A percentile compares a stretch with the other conserved stretches of the same genome.
phyloP scores from a whole-genome alignment of 2,888 invertebrate genomes.

The Biston stratarius region DNA sequence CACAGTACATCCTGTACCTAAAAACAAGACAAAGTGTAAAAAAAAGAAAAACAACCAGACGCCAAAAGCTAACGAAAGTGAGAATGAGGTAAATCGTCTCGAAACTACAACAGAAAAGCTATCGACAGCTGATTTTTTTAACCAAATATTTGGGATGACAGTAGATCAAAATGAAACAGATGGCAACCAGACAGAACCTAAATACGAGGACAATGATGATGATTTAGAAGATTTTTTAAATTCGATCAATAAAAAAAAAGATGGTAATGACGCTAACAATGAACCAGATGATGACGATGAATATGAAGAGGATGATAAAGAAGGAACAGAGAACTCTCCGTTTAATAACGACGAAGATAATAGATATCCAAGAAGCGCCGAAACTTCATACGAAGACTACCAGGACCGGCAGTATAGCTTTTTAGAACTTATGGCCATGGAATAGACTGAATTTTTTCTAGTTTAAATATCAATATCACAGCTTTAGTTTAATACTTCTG shows the following conservation, averaged over 20 bases:
- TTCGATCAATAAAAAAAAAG: slow-evolving; percentile 59
- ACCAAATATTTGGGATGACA: slow-evolving; percentile 68
- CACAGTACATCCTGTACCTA: slow-evolving; percentile 54
- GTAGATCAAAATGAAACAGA: slow-evolving; percentile 57
- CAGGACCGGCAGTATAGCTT: slow-evolving; percentile 67
- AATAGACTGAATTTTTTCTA: slow-evolving; percentile 69
- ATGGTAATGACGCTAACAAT: slow-evolving; percentile 46
- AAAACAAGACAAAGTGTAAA: slow-evolving; percentile 77
- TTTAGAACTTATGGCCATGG: slow-evolving; percentile 79
- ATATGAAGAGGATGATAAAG: slow-evolving; percentile 59
- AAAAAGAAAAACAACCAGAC: slow-evolving; percentile 67
- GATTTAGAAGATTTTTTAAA: slow-evolving; percentile 73
- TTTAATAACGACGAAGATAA: slow-evolving; percentile 47
- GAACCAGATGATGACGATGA: slow-evolving; percentile 52
- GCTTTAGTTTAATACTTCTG: slow-evolving; percentile 49
- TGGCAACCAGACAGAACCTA: slow-evolving; percentile 52
- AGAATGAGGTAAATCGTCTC: slow-evolving; percentile 41
- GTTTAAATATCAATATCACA: slow-evolving; percentile 53
- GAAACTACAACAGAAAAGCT: slow-evolving; percentile 52
- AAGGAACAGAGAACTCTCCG: slow-evolving; percentile 52
- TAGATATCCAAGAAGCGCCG: slow-evolving; percentile 36
- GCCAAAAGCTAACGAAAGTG: slow-evolving; percentile 19
- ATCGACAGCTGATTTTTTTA: slow-evolving; percentile 63
- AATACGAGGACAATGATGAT: slow-evolving; percentile 66
- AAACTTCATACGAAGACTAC: slow-evolving; percentile 51